Base-by-base conservation (phyloP, 1,140 invertebrate species). In the Drosophila virilis region DNA sequence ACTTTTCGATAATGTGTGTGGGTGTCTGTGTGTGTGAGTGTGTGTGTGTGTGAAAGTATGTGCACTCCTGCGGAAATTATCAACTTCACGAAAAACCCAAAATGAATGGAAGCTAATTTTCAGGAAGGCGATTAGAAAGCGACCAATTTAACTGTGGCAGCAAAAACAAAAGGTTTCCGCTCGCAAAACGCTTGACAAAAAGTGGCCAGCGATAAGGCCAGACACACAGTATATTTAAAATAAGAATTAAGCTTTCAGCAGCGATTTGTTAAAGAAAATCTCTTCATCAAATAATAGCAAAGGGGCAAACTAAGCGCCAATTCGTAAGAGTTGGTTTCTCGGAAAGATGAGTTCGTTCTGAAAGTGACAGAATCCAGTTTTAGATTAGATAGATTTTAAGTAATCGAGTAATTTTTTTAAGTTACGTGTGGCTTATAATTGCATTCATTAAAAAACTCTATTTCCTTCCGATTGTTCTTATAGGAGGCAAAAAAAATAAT, bases 1-100 rank as follows among this genome's bases (percentile, higher is more conserved):
- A 90, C 79, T 86, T 78, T 83, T 86, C 88, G 88, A 90, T 90
- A 90, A 90, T 78, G 70, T 86, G 79, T 66, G 68, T 67, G 71
- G 43, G 74, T 69, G 38, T 46, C 10, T 62, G 35, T 62, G 73
- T 42, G 46, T 35, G 17, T 60, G 42, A 58, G 35, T 62, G 73
- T 42, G 46, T 35, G 17, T 60, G 42, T 59, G 58, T 58, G 55
- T 40, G 45, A 12, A 40, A 37, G 51, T 66, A 46, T 58, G 69
- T 66, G 69, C 38, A 40, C 15, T 64, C 55, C 65, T 88, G 75
- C 68, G 82, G 79, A 86, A 88, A 88, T 86, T 88, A 88, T 83
- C 83, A 86, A 88, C 71, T 88, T 58, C 52, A 83, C 33, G 82
- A 82, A 82, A 75, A 54, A 50, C 50, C 48, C 40, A 70, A 80